Percentiles rank a stretch among this genome's conserved stretches.
Evolutionary conservation across 2,797 vertebrate genomes (phyloP).

Genomic region (Acestrorhynchus altus): DNA sequence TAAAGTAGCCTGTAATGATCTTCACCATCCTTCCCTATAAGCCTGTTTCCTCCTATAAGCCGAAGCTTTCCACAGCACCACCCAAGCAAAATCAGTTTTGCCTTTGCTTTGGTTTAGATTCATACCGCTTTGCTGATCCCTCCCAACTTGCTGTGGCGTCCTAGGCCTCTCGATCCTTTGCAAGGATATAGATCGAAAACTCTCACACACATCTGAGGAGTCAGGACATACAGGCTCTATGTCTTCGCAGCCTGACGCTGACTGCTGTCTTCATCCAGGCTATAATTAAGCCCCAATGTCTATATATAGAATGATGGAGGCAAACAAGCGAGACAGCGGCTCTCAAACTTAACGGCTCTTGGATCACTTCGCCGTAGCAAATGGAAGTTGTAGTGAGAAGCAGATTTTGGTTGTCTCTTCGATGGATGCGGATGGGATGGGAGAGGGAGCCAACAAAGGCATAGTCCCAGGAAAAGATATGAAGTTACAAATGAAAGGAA

Average conservation of each 20-base stretch:
- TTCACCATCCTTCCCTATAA: not conserved
- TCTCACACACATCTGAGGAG: not conserved
- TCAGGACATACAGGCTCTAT: not conserved
- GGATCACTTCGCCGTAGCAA: slow-evolving; percentile 1
- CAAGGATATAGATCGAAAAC: not conserved
- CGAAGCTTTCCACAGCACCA: not conserved
- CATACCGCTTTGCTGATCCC: slow-evolving; percentile 11
- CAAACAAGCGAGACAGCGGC: slow-evolving; percentile 15
- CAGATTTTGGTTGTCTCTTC: slow-evolving; percentile 8
- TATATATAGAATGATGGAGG: slow-evolving; percentile 37
- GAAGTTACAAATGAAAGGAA: not conserved
- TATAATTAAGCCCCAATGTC: slow-evolving; percentile 49
- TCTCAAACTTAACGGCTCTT: slow-evolving; percentile 3
- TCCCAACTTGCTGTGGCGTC: not conserved
- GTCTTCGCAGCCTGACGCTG: slow-evolving; percentile 27
- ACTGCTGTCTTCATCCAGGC: slow-evolving; percentile 43
- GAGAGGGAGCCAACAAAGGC: not conserved
- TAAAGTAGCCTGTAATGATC: not conserved
- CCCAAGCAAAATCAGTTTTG: slow-evolving; percentile 8
- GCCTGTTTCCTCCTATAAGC: slow-evolving; percentile 1
- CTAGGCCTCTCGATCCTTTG: slow-evolving; percentile 21
- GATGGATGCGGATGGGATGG: slow-evolving; percentile 9
- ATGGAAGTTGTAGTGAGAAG: not conserved
- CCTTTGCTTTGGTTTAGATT: not conserved
- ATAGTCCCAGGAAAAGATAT: slow-evolving; percentile 13